Evolutionary conservation across 2,888 invertebrate genomes (phyloP), one percentile per base, ranked within the genome.

Genomic region (Liposcelis brunnea): DNA sequence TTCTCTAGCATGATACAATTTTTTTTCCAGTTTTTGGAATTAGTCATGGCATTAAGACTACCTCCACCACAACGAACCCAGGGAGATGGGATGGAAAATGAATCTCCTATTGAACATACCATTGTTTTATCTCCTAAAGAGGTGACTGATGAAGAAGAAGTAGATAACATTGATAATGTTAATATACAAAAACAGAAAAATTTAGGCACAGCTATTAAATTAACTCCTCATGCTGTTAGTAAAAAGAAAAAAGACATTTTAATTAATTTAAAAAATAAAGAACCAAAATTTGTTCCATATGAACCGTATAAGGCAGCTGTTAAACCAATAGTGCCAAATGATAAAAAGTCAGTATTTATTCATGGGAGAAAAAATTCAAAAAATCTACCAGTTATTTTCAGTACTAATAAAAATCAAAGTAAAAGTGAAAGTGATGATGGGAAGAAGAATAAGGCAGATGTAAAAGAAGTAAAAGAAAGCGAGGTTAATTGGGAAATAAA

Each of bases 221-320:
- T 26, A 26, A 26, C 26, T 26, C 26, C 26, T 4, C 26, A 26
- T 6, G 8, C 26, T 26, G 26, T 26, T 4, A 26, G 8, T 8
- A 26, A 26, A 26, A 26, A 26, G 8, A 26, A 26, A 8, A 26
- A 26, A 8, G 26, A 26, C 8, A 8, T 26, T 26, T 26, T 26
- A 26, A 8, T 8, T 26, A 6, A 43, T 12, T 43, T 55, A 33
- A 61, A 59, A 51, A 58, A 56, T 0, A 64, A 71, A 55, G 78
- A 79, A 52, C 84, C 86, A 0, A 86, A 81, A 58, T 89, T 87
- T 61, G 74, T 90, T 31, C 89, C 89, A 0, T 86, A 83, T 53
- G 89, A 90, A 57, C 89, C 89, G 0, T 89, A 87, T 57, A 77
- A 85, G 56, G 85, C 78, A 12, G 86, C 87, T 43, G 80, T 85